Percentiles rank a stretch among this genome's conserved stretches.
These are phyloP conservation scores for Gobius niger DNA, from an alignment of 2,113 vertebrate genomes.

Conservation along the genomic window DNA sequence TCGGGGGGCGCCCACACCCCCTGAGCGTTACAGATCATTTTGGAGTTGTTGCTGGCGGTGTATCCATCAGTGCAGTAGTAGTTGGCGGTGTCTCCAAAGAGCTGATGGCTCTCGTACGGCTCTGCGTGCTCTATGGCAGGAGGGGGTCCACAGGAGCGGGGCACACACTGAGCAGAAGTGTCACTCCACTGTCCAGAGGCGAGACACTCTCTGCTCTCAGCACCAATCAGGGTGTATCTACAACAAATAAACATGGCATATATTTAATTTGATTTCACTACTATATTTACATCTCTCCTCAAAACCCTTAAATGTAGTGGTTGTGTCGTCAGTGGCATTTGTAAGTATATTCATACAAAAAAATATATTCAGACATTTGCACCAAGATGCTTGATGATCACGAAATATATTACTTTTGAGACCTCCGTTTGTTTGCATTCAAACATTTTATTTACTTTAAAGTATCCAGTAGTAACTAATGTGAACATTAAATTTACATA, in stretches of 20 bases:
- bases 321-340: no score
- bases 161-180: constrained; percentile 86
- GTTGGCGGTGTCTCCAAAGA: constrained; percentile 89
- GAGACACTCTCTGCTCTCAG: constrained; percentile 85
- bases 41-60: constrained; percentile 86
- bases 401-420: no score
- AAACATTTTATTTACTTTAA: no score
- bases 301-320: no score
- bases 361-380: no score
- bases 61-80: constrained; percentile 96
- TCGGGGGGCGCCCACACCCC: constrained; percentile 89
- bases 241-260: constrained; percentile 9
- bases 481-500: neutral
- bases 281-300: no score
- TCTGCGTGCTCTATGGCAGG: constrained; percentile 89
- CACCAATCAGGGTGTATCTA: constrained; percentile 90
- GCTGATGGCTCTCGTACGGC: constrained; percentile 86
- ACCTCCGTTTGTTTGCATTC: no score
- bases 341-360: no score
- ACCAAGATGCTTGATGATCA: no score
- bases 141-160: constrained; percentile 92
- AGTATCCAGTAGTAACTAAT: no score
- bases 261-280: neutral
- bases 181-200: constrained; percentile 85
- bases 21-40: constrained; percentile 88